These are phyloP conservation scores for Athalia circularis DNA, from an alignment of 2,888 invertebrate species.

Conservation along the genomic window DNA sequence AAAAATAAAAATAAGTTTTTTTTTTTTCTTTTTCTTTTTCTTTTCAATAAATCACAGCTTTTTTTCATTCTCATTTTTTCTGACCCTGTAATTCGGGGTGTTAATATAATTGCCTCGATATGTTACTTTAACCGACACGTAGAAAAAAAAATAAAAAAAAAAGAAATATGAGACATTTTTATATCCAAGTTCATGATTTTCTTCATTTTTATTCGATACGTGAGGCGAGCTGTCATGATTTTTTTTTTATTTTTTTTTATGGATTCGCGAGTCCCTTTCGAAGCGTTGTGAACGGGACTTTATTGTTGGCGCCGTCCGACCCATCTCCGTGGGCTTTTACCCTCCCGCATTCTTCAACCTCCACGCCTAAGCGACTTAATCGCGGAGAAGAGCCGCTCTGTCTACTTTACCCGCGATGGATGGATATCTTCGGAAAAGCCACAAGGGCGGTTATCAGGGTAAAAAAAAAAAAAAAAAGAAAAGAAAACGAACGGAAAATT, in stretches of 20 bases:
- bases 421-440: constrained; percentile 32
- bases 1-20: too few relatives aligned
- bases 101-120: too few relatives aligned
- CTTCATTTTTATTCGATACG: too few relatives aligned
- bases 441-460: neutral
- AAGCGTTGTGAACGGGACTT: constrained; percentile 5
- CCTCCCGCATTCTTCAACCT: constrained; percentile 37
- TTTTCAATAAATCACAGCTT: neutral
- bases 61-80: too few relatives aligned
- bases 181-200: too few relatives aligned
- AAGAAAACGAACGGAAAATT: too few relatives aligned
- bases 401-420: constrained; percentile 36
- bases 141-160: neutral
- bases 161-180: neutral
- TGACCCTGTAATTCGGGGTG: too few relatives aligned
- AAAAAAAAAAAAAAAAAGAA: too few relatives aligned
- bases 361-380: constrained; percentile 37
- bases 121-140: neutral
- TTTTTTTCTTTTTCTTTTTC: neutral
- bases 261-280: neutral
- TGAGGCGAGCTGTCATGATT: neutral
- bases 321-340: constrained; percentile 18
- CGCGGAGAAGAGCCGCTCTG: constrained; percentile 34
- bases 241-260: neutral
- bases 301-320: constrained; percentile 9